phyloP scores from a whole-genome alignment of 2,888 invertebrate genomes.

The Metallyticus violacea region DNA sequence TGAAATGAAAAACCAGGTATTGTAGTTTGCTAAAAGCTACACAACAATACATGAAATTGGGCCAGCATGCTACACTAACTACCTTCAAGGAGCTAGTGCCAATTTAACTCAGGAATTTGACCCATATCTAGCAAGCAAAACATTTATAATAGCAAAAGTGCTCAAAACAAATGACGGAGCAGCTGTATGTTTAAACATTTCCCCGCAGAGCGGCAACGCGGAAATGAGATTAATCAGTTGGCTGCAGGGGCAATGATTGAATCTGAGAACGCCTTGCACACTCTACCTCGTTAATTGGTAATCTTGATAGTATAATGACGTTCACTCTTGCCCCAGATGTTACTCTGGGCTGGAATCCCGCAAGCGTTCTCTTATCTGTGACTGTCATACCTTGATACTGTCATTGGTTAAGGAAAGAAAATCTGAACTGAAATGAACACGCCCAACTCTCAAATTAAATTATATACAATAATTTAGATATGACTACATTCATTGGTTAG shows the following conservation, averaged over 20 bases:
- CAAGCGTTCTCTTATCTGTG: background rate
- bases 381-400: no score
- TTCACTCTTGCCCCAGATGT: background rate
- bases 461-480: no score
- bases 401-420: no score
- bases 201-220: background rate
- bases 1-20: no score
- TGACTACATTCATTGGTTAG: no score
- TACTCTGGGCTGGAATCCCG: background rate
- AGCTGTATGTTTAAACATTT: background rate
- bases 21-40: no score
- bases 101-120: no score
- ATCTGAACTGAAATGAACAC: no score
- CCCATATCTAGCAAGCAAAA: background rate
- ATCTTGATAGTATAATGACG: background rate
- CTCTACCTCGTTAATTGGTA: background rate
- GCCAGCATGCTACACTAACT: no score
- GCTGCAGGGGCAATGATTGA: background rate
- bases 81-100: no score
- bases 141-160: background rate
- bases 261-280: background rate
- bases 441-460: no score
- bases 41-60: no score
- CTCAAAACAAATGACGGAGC: background rate
- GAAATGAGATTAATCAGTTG: background rate